Base-by-base conservation (phyloP, 2,113 vertebrate species). In the Hoplias malabaricus region DNA sequence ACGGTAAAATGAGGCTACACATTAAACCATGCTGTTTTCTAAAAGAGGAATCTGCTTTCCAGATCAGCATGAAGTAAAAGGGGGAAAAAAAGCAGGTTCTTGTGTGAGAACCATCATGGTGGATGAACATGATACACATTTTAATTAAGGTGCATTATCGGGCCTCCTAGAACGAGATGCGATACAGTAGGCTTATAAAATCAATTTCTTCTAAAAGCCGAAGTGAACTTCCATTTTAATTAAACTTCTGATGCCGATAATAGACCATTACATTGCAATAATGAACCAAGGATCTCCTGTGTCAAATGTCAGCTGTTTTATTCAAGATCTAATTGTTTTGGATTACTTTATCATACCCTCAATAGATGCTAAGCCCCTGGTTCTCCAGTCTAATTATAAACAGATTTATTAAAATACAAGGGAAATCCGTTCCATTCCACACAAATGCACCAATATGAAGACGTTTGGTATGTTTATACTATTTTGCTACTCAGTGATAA, bases 301-400 rank as follows among this genome's bases (percentile, higher is more conserved):
- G 71, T 33, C 62, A 65, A 73, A 69, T 53, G 73, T 83, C 77
- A 67, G 62, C 54, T 63, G 46, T 76, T 79, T 75, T 62, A 61
- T 72, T 73, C 61, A 31, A 72, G n/a, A 72, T 68, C 62, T 73
- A 46, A 76, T 76, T 75, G 54, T 36, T 63, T 42, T 36, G 54
- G 77, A 73, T 63, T 75, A 63, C 57, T 56, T 68, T 69, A 54
- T 76, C 67, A 62, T 42, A 76, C 46, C 59, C 21, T 34, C 46
- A 38, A 59, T 48, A 74, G 42, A 73, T 68, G 54, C 13, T 61
- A 57, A 67, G 40, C 66, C 34, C 33, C 40, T 38, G 57, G 6
- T 21, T 33, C 56, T 59, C 27, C 34, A 43, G 38, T 25, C 2
- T 43, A 27, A 36, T 70, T 27, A 33, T 34, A 61, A 27, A 74